Base-by-base conservation (phyloP, 1,140 invertebrate species). In the Caenorhabditis latens region DNA sequence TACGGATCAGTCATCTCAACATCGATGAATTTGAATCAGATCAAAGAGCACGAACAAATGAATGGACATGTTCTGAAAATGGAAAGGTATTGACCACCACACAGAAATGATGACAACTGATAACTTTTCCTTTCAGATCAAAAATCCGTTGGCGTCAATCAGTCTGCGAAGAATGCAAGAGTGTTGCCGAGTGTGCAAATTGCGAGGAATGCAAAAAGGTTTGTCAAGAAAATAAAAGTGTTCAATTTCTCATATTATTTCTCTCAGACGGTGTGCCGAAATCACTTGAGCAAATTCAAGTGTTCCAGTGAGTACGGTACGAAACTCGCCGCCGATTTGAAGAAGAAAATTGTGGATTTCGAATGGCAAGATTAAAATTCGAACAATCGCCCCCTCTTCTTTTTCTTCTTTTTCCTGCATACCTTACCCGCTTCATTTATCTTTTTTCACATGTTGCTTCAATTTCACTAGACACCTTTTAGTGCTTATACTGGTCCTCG, bases 171-270 rank as follows among this genome's bases (percentile, higher is more conserved):
- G 53, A 84, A 61, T 88, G 88, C 85, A 84, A 87, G 55, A 53
- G 58, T 40, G 88, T 88, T 46, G 65, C 63, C 24, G 55, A 85
- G 19, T 75, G 82, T 55, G 88, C 88, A 57, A 57, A 53, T 50
- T 88, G 88, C 55, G 88, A 88, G 19, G 88, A 84, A 43, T 88
- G 88, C 61, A 86, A 84, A 43, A 88, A 86, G 87, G 87, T 88
- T 43, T 63, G 83, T 84, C 67, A 71, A 6, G 43, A 8, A n/a
- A 2, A 32, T 16, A 24, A 21, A 11, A n/a, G 43, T 32, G 24
- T 11, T 0, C 84, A 1, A 13, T 67, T 67, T 53, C 13, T 19
- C 58, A 57, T 53, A 11, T 67, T 16, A 19, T 53, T 53, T 42
- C 21, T 85, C 79, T 21, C 84, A 86, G 86, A 87, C 86, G 7